A percentile compares a stretch with the other conserved stretches of the same genome.
Evolutionary conservation across 2,797 vertebrate species (phyloP).

Genomic region (Falco berigora): DNA sequence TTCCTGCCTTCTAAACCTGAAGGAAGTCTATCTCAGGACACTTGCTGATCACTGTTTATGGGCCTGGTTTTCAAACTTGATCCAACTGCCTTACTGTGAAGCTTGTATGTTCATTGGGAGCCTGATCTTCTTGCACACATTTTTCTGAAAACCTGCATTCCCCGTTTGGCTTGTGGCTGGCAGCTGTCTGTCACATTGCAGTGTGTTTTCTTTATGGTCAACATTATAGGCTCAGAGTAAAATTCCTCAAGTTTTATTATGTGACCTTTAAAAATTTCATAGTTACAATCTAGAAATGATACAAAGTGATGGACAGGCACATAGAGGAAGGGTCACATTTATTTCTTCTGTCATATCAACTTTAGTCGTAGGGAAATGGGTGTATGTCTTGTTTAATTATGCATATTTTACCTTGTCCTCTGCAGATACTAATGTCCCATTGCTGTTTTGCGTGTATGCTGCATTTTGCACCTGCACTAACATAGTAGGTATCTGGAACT

Average conservation of each 20-base stretch:
- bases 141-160: background rate
- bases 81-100: background rate
- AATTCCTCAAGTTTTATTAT: background rate
- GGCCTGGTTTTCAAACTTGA: background rate
- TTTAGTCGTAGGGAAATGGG: background rate
- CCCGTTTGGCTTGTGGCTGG: background rate
- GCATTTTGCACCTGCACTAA: no score
- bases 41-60: background rate
- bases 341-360: background rate
- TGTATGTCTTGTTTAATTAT: background rate
- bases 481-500: no score
- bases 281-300: background rate
- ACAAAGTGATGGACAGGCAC: no score
- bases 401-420: background rate
- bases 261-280: background rate
- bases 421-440: background rate
- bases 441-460: background rate
- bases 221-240: accelerated
- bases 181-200: accelerated
- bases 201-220: background rate
- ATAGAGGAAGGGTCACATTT: background rate
- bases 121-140: background rate
- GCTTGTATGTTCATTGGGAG: background rate
- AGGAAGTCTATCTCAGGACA: background rate
- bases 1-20: background rate